phyloP scores from a whole-genome alignment of 2,888 invertebrate genomes.

The Andrena flavipes region DNA sequence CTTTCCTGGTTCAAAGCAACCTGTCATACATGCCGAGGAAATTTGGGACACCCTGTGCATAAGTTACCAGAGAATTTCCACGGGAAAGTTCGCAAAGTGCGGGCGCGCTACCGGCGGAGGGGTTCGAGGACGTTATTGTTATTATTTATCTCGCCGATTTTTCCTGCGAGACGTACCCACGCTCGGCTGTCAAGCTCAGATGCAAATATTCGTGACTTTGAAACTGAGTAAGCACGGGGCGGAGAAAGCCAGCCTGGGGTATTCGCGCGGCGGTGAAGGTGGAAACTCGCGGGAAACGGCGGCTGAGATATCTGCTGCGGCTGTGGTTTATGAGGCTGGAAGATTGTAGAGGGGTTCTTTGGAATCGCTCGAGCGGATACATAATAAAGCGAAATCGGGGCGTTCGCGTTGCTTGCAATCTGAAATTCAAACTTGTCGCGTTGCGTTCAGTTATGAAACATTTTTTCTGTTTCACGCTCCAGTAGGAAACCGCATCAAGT shows the following conservation, averaged over 20 bases:
- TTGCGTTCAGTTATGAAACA: neutral
- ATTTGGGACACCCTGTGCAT: neutral
- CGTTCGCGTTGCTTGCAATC: slow-evolving; percentile 3
- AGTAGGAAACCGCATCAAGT: no score
- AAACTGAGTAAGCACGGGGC: slow-evolving; percentile 56
- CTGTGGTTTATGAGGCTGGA: slow-evolving; percentile 54
- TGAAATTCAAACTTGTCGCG: neutral
- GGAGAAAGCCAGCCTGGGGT: slow-evolving; percentile 24
- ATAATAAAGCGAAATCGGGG: slow-evolving; percentile 36
- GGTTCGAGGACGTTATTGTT: slow-evolving; percentile 48
- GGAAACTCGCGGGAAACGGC: slow-evolving; percentile 34
- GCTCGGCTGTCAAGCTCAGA: slow-evolving; percentile 61
- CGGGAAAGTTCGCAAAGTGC: slow-evolving; percentile 50
- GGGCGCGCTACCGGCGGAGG: neutral
- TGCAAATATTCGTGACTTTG: slow-evolving; percentile 66
- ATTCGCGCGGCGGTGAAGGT: slow-evolving; percentile 30
- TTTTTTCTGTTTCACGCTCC: no score
- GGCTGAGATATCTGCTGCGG: slow-evolving; percentile 23
- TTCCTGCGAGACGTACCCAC: slow-evolving; percentile 51
- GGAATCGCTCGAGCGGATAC: slow-evolving; percentile 32
- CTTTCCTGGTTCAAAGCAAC: neutral
- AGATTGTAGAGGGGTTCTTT: slow-evolving; percentile 44
- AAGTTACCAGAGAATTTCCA: slow-evolving; percentile 50
- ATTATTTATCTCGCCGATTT: slow-evolving; percentile 68
- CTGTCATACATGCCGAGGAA: neutral